Evolutionary conservation across 2,113 vertebrate genomes (phyloP).

Genomic region (Chionis minor): DNA sequence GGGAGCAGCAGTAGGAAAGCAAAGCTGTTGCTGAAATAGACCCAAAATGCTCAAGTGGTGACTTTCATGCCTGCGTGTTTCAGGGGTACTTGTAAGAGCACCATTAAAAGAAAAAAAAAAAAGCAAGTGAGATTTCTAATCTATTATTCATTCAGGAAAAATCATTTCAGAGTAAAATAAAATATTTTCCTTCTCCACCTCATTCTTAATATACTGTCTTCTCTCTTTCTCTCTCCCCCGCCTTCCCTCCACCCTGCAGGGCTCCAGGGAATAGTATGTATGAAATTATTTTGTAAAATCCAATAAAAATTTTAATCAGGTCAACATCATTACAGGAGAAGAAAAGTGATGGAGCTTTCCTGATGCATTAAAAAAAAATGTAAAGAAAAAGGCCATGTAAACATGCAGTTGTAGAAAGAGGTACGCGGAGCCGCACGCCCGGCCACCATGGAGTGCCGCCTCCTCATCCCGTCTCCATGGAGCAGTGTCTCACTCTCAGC

Average conservation of each 20-base stretch:
- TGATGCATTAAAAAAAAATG: neutral
- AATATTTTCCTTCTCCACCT: conserved; percentile 45
- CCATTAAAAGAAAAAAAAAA: neutral
- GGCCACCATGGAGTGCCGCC: neutral
- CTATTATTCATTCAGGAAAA: conserved; percentile 37
- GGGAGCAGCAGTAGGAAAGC: neutral
- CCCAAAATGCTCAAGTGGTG: neutral
- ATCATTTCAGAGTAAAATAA: conserved; percentile 19
- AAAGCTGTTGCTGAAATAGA: neutral
- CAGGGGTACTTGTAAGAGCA: neutral
- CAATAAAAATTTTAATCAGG: conserved; percentile 80
- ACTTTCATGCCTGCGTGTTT: neutral
- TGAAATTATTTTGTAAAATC: conserved; percentile 78
- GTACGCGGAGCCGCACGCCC: neutral
- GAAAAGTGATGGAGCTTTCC: conserved; percentile 62
- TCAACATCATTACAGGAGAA: conserved; percentile 69
- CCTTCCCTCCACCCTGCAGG: conserved; percentile 3
- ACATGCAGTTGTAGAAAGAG: neutral
- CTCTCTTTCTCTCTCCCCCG: neutral
- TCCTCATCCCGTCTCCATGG: neutral
- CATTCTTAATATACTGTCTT: conserved; percentile 34
- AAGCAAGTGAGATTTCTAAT: neutral
- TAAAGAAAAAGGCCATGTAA: neutral
- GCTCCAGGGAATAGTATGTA: conserved; percentile 55
- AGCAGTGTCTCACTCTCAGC: neutral